Evolutionary conservation across 2,113 vertebrate genomes (phyloP).

Genomic region (Amblyornis subalaris): DNA sequence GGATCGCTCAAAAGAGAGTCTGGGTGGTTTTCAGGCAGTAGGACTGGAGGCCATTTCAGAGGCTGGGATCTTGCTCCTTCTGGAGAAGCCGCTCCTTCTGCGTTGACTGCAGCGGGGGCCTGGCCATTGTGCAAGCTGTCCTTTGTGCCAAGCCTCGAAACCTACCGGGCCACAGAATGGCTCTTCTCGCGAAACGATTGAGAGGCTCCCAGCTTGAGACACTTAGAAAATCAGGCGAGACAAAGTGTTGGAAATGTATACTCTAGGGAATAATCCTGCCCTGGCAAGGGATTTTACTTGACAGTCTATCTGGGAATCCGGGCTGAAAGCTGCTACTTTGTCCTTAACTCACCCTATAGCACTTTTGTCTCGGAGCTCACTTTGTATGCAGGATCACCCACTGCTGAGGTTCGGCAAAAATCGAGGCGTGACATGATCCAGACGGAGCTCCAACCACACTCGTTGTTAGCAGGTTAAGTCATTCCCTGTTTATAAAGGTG

Average conservation of each 20-base stretch:
- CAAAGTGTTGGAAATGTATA: not conserved
- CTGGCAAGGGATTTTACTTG: constrained; percentile 1
- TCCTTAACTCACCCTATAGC: constrained; percentile 41
- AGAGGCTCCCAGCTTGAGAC: not conserved
- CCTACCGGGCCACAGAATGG: not conserved
- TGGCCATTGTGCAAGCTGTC: not conserved
- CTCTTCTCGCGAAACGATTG: fast-evolving
- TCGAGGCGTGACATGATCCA: not conserved
- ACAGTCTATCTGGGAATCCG: not conserved
- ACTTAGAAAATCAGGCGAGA: not conserved
- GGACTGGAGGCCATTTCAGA: not conserved
- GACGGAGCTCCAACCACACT: not conserved
- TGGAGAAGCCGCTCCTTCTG: not conserved
- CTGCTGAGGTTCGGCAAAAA: not conserved
- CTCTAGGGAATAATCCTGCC: not conserved
- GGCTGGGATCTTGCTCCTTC: not conserved
- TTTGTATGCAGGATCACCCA: constrained; percentile 36
- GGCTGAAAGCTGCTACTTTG: constrained; percentile 7
- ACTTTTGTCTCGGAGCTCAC: constrained; percentile 9
- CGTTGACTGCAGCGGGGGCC: fast-evolving
- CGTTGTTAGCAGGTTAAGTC: constrained; percentile 1
- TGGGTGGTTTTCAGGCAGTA: not conserved
- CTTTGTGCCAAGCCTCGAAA: not conserved
- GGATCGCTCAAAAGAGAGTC: not conserved
- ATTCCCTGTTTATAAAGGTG: not conserved